A percentile compares a stretch with the other conserved stretches of the same genome.
Conservation (phyloP, 2,113 vertebrate genomes). For the Xiphophorus maculatus region DNA sequence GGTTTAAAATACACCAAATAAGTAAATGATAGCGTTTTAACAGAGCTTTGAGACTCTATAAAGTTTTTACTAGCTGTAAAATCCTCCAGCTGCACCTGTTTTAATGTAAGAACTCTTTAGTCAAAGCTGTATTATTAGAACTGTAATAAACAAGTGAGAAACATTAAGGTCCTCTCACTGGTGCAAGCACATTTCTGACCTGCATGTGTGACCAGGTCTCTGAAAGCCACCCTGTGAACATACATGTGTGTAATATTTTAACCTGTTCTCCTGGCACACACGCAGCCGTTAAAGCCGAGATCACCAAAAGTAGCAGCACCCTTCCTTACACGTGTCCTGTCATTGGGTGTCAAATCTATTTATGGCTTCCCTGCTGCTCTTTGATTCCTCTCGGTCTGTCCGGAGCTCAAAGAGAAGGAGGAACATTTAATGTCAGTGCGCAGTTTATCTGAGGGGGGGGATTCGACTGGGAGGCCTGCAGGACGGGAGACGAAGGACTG, state of each 20-base stretch:
- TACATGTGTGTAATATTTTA: constrained; percentile 28
- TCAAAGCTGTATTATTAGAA: constrained; percentile 13
- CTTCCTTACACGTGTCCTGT: constrained; percentile 44
- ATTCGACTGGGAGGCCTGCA: not conserved
- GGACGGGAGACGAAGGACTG: constrained; percentile 10
- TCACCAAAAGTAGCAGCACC: constrained; percentile 55
- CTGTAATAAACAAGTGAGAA: constrained; percentile 1
- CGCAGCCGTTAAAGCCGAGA: constrained; percentile 64
- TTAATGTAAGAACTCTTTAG: not conserved
- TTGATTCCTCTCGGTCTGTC: constrained; percentile 55
- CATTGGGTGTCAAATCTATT: constrained; percentile 76
- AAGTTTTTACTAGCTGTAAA: not conserved
- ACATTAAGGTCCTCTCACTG: constrained; percentile 11
- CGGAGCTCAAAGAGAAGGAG: constrained; percentile 55
- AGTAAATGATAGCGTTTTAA: not conserved
- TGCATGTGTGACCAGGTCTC: constrained; percentile 9
- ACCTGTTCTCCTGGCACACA: constrained; percentile 41
- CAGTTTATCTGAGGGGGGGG: constrained; percentile 10
- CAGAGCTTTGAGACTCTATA: not conserved
- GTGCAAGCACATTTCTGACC: constrained; percentile 1
- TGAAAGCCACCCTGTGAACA: not conserved
- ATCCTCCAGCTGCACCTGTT: not conserved
- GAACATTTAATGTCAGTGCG: constrained; percentile 40
- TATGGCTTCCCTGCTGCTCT: constrained; percentile 55
- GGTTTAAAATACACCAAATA: not conserved